Percentiles rank a stretch among this genome's conserved stretches.
phyloP scores from a whole-genome alignment of 1,140 invertebrate species.

The Neocloeon triangulifer region DNA sequence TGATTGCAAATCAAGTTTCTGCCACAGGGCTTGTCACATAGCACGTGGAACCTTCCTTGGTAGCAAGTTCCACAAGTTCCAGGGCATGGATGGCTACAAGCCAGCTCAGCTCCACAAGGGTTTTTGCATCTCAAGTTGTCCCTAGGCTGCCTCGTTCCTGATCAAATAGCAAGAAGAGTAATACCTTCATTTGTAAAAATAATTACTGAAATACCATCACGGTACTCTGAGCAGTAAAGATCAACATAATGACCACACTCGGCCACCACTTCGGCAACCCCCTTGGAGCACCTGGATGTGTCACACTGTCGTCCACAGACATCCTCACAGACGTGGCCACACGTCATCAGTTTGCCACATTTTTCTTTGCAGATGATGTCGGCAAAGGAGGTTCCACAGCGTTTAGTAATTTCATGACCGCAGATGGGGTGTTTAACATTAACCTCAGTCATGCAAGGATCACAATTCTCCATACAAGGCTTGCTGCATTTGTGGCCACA shows the following conservation, averaged over 20 bases:
- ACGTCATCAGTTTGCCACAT: slow-evolving; percentile 17
- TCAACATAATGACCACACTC: slow-evolving; percentile 20
- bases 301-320: slow-evolving; percentile 17
- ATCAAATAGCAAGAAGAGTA: too few relatives aligned
- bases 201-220: not conserved
- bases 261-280: slow-evolving; percentile 10
- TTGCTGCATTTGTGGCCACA: slow-evolving; percentile 25
- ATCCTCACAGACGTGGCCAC: slow-evolving; percentile 20
- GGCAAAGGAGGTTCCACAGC: slow-evolving; percentile 13
- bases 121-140: slow-evolving; percentile 15
- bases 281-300: slow-evolving; percentile 12
- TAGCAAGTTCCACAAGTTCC: slow-evolving; percentile 31
- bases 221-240: slow-evolving; percentile 15
- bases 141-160: not conserved
- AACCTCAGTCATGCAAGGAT: slow-evolving; percentile 19
- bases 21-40: slow-evolving; percentile 32
- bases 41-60: slow-evolving; percentile 32
- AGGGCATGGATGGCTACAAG: slow-evolving; percentile 30
- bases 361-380: slow-evolving; percentile 13
- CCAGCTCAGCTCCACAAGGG: slow-evolving; percentile 20
- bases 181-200: too few relatives aligned
- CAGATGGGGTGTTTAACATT: slow-evolving; percentile 15
- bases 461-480: slow-evolving; percentile 20
- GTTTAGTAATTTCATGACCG: slow-evolving; percentile 16
- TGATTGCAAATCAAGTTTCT: slow-evolving; percentile 37